phyloP scores from a whole-genome alignment of 2,113 vertebrate genomes.

The Nesogale talazaci region DNA sequence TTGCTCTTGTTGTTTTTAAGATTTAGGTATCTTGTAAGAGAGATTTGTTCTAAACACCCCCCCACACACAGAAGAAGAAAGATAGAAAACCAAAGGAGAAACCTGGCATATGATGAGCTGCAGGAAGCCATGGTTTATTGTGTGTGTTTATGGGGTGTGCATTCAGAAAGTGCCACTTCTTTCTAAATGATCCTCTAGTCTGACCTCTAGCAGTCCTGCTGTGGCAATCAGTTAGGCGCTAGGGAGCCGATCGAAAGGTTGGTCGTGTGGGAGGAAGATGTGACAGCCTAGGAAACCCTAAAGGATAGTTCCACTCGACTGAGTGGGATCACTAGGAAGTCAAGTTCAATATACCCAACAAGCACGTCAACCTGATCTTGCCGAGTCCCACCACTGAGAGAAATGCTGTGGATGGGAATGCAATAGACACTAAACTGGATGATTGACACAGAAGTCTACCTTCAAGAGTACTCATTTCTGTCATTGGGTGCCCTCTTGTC shows the following conservation, averaged over 20 bases:
- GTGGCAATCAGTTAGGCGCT: not conserved
- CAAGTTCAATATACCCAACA: not conserved
- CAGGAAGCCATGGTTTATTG: not conserved
- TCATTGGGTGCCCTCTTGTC: not conserved
- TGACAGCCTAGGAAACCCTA: not conserved
- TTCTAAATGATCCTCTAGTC: not conserved
- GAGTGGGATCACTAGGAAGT: not conserved
- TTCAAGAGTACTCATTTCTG: slow-evolving; percentile 2
- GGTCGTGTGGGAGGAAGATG: not conserved
- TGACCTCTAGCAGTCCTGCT: not conserved
- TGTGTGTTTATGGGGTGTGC: no score
- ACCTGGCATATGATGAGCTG: not conserved
- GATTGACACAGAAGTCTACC: not conserved
- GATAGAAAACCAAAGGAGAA: not conserved
- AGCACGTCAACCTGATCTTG: not conserved
- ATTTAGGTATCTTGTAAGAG: not conserved
- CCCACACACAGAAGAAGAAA: no score
- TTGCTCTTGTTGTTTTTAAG: not conserved
- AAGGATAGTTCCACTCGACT: not conserved
- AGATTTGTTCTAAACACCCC: not conserved
- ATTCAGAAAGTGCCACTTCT: not conserved
- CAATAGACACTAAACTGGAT: not conserved
- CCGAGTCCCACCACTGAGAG: not conserved
- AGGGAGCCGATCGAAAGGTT: not conserved
- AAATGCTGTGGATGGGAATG: not conserved